Evolutionary conservation across 2,113 vertebrate genomes (phyloP).

Genomic region (Sphaerodactylus townsendi): DNA sequence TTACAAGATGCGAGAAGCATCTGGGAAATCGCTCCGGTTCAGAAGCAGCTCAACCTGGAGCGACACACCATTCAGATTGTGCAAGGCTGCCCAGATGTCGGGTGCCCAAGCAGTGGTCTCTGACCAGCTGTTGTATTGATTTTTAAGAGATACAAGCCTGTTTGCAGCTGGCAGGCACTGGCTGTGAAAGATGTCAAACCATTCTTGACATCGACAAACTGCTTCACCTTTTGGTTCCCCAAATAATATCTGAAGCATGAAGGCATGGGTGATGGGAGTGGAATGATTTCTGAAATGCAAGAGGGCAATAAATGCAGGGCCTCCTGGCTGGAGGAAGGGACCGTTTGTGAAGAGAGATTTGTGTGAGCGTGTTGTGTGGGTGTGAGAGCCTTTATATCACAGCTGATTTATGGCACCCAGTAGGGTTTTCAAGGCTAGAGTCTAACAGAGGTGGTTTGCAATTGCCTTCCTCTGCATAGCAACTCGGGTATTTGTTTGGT

Average conservation of each 20-base stretch:
- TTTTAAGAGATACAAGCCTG: neutral
- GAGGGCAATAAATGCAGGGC: neutral
- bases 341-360: neutral
- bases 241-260: neutral
- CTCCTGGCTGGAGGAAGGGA: neutral
- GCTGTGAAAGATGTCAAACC: neutral
- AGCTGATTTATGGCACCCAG: too few relatives aligned
- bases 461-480: too few relatives aligned
- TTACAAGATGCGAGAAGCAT: conserved; percentile 3
- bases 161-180: neutral
- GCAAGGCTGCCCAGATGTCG: neutral
- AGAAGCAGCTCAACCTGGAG: neutral
- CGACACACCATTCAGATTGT: neutral
- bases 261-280: neutral
- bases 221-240: neutral
- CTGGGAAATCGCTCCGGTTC: neutral
- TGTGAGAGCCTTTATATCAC: too few relatives aligned
- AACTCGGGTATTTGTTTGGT: too few relatives aligned
- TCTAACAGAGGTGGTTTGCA: too few relatives aligned
- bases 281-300: too few relatives aligned
- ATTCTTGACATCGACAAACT: neutral
- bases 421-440: too few relatives aligned
- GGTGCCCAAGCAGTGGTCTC: neutral
- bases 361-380: too few relatives aligned
- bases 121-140: neutral